Base-by-base conservation (phyloP, 2,113 vertebrate species). In the Gallinago media region DNA sequence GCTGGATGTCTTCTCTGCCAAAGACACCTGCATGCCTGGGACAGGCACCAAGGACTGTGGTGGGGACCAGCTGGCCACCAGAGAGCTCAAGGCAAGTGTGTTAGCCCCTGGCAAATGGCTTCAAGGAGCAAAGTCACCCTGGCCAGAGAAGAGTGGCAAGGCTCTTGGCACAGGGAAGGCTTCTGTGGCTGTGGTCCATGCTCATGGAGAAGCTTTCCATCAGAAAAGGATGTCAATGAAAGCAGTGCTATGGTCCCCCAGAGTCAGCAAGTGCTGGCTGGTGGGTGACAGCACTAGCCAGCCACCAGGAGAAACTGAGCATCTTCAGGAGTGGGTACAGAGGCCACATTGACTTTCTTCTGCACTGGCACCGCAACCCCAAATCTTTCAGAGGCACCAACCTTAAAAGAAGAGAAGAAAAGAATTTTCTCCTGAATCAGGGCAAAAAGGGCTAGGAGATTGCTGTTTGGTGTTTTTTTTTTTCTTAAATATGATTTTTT, bases 11-110 rank as follows among this genome's bases (percentile, higher is more conserved):
- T 26, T 59, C 36, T 42, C 63, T 82, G 62, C 42, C 63, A 84
- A 36, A 62, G 26, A 54, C 12, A 32, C 8, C 32, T 3, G 0
- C 0, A 0, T 72, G 11, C 42, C 52, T 10, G 13, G 66, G 25
- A 67, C n/a, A 29, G 9, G n/a, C 22, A 52, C 23, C 38, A 4
- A 4, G 63, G 38, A 38, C 25, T 27, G 46, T 47, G 16, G 46
- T 1, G 4, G 55, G 31, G 31, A 56, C 22, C 17, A 42, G 23
- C 25, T 44, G 70, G 47, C 17, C 52, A 29, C 22, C 1, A 2
- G 40, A 62, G 31, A 70, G 63, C 40, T 73, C 0, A 1, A 54
- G 50, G 23, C 1, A 6, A 65, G 14, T 13, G 16, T 15, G 32
- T 65, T 52, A 77, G 20, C 12, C 36, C 17, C 23, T 32, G 26